These are phyloP conservation scores for Danaus plexippus DNA, from an alignment of 1,140 invertebrate species.

Conservation along the genomic window DNA sequence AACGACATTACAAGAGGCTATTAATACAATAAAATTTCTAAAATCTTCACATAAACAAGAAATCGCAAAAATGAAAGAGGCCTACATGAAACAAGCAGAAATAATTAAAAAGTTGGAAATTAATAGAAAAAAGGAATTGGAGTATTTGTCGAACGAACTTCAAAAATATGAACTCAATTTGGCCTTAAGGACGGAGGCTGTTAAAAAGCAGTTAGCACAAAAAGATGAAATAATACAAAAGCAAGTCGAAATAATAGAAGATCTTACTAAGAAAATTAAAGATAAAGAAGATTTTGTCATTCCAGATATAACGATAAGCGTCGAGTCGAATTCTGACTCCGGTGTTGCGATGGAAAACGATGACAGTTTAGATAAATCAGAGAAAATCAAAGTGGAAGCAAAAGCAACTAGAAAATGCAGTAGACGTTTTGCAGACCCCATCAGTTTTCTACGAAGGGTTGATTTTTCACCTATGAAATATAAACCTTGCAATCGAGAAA, in stretches of 20 bases:
- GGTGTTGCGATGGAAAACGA: constrained; percentile 57
- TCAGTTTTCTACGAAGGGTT: constrained; percentile 56
- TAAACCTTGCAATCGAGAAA: constrained; percentile 47
- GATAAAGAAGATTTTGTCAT: constrained; percentile 29
- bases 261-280: constrained; percentile 48
- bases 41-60: constrained; percentile 59
- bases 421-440: constrained; percentile 54
- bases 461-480: constrained; percentile 69
- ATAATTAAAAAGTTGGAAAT: constrained; percentile 54
- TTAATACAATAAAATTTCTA: constrained; percentile 60
- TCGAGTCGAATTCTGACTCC: constrained; percentile 64
- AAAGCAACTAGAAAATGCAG: constrained; percentile 57
- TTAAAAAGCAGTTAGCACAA: constrained; percentile 49
- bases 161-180: constrained; percentile 61
- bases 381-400: constrained; percentile 40
- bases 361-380: constrained; percentile 36
- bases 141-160: constrained; percentile 55
- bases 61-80: constrained; percentile 47
- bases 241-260: constrained; percentile 51
- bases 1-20: constrained; percentile 55
- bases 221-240: constrained; percentile 57
- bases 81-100: constrained; percentile 47
- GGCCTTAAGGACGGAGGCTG: constrained; percentile 46
- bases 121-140: constrained; percentile 59
- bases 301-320: constrained; percentile 47